Evolutionary conservation across 1,140 invertebrate species (phyloP), one percentile per base, ranked within the genome.

Genomic region (Nasonia longicornis): DNA sequence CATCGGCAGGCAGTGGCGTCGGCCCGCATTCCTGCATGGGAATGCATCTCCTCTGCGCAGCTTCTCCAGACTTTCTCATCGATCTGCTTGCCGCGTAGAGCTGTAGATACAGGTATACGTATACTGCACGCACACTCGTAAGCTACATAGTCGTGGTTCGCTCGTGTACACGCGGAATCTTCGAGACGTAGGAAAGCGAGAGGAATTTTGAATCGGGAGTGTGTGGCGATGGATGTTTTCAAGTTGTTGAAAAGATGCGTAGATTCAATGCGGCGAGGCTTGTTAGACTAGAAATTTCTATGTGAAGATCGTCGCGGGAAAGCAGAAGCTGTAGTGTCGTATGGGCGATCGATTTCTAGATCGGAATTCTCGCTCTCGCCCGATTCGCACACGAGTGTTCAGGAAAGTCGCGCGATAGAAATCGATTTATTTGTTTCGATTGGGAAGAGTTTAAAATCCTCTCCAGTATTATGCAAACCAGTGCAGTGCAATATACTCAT

Each of bases 331-430:
- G 16, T 52, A 52, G 16, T 76, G 80, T 70, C 67, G 74, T 16
- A 20, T 52, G 11, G 14, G 31, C n/a, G 74, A 76, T 77, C 80
- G 73, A 73, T 81, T 81, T 81, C 80, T 77, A 81, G 69, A 81
- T 81, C 67, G 73, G 74, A 63, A 81, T 77, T 38, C n/a, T 29
- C 16, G 16, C 26, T 16, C 16, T 72, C 75, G 74, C 75, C 80
- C 80, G 58, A 77, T 77, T 81, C 58, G 75, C 74, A 72, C 69
- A 73, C 64, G 48, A 52, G 16, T 14, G 10, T 58, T 22, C 69
- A 79, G 22, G 77, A 79, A 79, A 72, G 69, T 72, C 31, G 38
- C 45, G 38, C 12, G 3, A 70, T 6, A 4, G 22, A 52, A 58
- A 80, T 80, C 14, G 48, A 79, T 71, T 48, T 10, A 8, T 58